Evolutionary conservation across 2,797 vertebrate genomes (phyloP), one percentile per base, ranked within the genome.

Genomic region (Smutsia temminckii): DNA sequence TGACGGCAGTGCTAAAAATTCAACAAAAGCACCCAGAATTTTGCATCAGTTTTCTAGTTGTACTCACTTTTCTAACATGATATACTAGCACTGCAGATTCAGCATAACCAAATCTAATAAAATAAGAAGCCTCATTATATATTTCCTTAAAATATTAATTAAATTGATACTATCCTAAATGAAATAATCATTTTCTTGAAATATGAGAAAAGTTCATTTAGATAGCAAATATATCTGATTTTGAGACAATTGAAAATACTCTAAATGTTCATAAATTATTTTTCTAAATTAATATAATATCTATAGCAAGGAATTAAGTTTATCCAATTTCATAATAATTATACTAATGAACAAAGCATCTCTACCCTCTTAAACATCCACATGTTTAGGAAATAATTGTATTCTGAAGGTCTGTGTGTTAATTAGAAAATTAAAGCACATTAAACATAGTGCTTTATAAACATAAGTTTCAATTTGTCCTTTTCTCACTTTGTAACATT

Each of bases 361-460:
- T 61, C 51, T 85, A 64, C 6, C 25, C n/a, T 63, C 81, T 89
- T 83, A 86, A 96, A 85, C 29, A 87, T 75, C 27, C 57, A 95
- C 72, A 84, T 63, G 4, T 88, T 97, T 94, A 89, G 85, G 25
- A 97, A 96, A 96, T 72, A 92, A 92, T 78, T 92, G 9, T 92
- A 94, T 91, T 37, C 0, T 84, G 55, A 80, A 94, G 25, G 12
- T 2, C 29, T 92, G 3, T 84, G 14, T 74, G 29, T 64, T 90
- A 92, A 96, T 95, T 94, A 95, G 55, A 75, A 64, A 92, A 93
- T 85, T 85, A 64, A 34, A 55, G n/a, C 37, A 64, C 42, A 55
- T 93, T 95, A 85, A 92, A 85, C 34, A 88, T 29, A 23, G 7
- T 85, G 25, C 17, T 9, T 95, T 92, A 77, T 57, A 75, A 95